Conservation (phyloP, 2,113 vertebrate genomes). For the Poeciliopsis retropinna region DNA sequence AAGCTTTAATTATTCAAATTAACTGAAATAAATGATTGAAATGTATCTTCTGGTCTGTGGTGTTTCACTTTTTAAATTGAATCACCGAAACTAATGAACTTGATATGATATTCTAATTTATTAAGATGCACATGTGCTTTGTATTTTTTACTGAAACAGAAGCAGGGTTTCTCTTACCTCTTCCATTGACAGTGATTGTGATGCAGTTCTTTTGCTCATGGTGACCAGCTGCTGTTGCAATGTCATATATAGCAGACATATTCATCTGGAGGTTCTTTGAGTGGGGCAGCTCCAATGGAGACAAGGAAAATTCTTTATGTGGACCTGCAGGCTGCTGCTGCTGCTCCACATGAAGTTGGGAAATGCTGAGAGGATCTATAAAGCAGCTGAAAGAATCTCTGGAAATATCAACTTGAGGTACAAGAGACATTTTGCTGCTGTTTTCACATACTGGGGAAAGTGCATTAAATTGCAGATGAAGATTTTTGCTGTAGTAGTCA, state of each 20-base stretch:
- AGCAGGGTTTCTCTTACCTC: slow-evolving; percentile 18
- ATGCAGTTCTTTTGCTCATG: not conserved
- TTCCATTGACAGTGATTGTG: not conserved
- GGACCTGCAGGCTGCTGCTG: too few species aligned
- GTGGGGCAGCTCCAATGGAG: slow-evolving; percentile 25
- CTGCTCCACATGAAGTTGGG: slow-evolving; percentile 64
- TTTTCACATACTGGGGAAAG: slow-evolving; percentile 72
- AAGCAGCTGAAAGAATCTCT: slow-evolving; percentile 42
- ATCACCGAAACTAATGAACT: not conserved
- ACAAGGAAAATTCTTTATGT: not conserved
- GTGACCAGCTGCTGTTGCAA: not conserved
- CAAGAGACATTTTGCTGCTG: slow-evolving; percentile 12
- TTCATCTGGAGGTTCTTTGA: not conserved
- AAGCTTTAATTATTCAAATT: not conserved
- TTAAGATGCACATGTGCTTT: not conserved
- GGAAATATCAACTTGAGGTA: slow-evolving; percentile 30
- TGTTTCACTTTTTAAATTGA: not conserved
- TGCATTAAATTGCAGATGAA: slow-evolving; percentile 50
- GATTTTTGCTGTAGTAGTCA: not conserved
- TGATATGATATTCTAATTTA: not conserved
- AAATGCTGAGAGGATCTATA: slow-evolving; percentile 65
- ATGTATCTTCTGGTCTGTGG: not conserved
- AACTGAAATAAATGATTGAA: not conserved
- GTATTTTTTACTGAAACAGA: not conserved
- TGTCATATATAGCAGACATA: slow-evolving; percentile 14